Conservation (phyloP, 2,797 vertebrate genomes). For the Aeoliscus strigatus region DNA sequence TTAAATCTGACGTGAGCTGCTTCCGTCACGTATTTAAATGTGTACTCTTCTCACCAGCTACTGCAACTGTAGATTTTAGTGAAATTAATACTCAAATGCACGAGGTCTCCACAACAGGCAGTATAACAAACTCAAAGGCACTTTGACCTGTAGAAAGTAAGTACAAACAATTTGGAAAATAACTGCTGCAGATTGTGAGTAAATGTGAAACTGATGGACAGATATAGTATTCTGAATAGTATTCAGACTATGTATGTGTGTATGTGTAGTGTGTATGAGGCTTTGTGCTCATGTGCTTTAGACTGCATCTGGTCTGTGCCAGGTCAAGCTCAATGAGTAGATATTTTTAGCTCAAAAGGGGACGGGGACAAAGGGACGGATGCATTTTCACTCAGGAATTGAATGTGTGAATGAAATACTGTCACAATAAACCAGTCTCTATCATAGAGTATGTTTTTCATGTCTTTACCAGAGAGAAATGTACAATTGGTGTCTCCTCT, state of each 20-base stretch:
- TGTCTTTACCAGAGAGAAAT: slow-evolving; percentile 2
- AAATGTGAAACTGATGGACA: no score
- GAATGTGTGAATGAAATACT: neutral
- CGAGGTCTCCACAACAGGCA: slow-evolving; percentile 19
- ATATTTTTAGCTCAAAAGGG: no score
- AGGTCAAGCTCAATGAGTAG: neutral
- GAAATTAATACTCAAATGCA: slow-evolving; percentile 39
- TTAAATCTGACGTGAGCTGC: slow-evolving; percentile 7
- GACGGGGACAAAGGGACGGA: no score
- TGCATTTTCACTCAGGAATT: slow-evolving; percentile 34
- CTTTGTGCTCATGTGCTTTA: neutral
- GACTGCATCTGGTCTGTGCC: neutral
- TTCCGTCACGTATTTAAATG: no score
- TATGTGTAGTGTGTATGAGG: neutral
- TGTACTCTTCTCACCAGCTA: no score
- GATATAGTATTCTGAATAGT: no score
- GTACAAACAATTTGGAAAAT: neutral
- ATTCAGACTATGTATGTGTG: no score
- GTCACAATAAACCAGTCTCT: slow-evolving; percentile 33
- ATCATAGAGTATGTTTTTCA: slow-evolving; percentile 1
- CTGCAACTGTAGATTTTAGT: slow-evolving; percentile 25
- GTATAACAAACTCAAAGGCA: slow-evolving; percentile 13
- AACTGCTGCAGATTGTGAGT: neutral
- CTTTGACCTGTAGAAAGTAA: neutral
- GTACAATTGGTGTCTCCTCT: no score